Conservation (phyloP, 2,797 vertebrate species). For the Sparidentex hasta region DNA sequence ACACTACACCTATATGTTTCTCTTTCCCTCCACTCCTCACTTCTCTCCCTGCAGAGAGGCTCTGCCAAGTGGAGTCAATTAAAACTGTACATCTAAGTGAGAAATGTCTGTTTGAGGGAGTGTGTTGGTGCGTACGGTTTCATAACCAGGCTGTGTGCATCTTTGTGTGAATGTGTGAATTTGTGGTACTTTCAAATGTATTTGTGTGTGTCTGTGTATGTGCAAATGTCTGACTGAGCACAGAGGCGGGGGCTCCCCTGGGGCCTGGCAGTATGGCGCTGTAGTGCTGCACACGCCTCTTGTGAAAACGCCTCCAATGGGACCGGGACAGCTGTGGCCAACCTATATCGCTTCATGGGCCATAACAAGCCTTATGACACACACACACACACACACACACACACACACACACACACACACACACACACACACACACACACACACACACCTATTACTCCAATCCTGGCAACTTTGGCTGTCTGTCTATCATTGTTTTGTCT, state of each 20-base stretch:
- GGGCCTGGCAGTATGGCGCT: slow-evolving; percentile 85
- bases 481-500: slow-evolving; percentile 66
- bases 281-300: slow-evolving; percentile 78
- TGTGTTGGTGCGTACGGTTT: slow-evolving; percentile 48
- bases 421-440: slow-evolving; percentile 34
- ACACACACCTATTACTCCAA: slow-evolving; percentile 54
- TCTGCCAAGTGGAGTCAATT: slow-evolving; percentile 85
- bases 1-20: slow-evolving; percentile 44
- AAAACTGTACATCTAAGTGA: slow-evolving; percentile 83
- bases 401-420: slow-evolving; percentile 40
- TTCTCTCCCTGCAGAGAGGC: slow-evolving; percentile 69
- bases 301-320: slow-evolving; percentile 82
- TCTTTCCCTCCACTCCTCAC: slow-evolving; percentile 62
- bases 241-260: slow-evolving; percentile 79
- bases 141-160: slow-evolving; percentile 56
- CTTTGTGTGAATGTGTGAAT: slow-evolving; percentile 76
- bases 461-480: slow-evolving; percentile 57
- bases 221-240: slow-evolving; percentile 50
- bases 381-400: slow-evolving; percentile 41
- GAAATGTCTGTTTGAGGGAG: slow-evolving; percentile 68
- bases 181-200: slow-evolving; percentile 62
- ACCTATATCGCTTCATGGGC: slow-evolving; percentile 81
- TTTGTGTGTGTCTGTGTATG: slow-evolving; percentile 37
- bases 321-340: slow-evolving; percentile 87
- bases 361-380: slow-evolving; percentile 84